Evolutionary conservation across 1,140 invertebrate species (phyloP), one percentile per base, ranked within the genome.

Genomic region (Eufriesea mexicana): DNA sequence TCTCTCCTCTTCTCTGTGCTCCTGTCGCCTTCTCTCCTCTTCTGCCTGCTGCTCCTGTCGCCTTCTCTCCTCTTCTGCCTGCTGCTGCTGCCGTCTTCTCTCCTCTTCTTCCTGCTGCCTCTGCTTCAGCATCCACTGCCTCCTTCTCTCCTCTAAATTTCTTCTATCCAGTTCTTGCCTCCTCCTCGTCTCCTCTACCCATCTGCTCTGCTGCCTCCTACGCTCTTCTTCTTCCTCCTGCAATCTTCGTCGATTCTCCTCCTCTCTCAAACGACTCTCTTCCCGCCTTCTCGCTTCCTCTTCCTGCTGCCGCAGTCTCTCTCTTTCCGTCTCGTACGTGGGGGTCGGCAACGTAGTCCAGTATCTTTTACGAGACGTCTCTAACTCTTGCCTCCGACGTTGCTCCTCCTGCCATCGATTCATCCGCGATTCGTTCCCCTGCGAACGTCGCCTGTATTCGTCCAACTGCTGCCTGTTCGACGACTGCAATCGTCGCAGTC

Each of bases 1-100:
- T 8, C 18, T 80, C 59, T 84, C 82, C n/a, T 42, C 80, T 83
- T 86, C 49, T 86, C n/a, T n/a, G n/a, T n/a, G n/a, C 23, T 80
- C n/a, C 16, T 72, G 47, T 2, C 49, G 54, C 7, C n/a, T 49
- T 8, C 18, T 80, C 59, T 84, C 82, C n/a, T 42, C 80, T 83
- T 86, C 49, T 86, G 25, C 16, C 79, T 81, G 18, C 77, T 81
- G 42, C 64, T 71, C 23, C 35, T 35, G 35, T 4, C 61, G 80
- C 49, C 47, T 74, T 20, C 73, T 68, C 18, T 80, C 45, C 18
- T 82, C 79, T 20, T 86, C 79, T n/a, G n/a, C n/a, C n/a, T n/a
- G n/a, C n/a, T n/a, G n/a, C n/a, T n/a, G n/a, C n/a, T n/a, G n/a
- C 20, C 66, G 80, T 55, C 47, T 74, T 20, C 73, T 68, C 18